These are phyloP conservation scores for Eleutherodactylus coqui DNA, from an alignment of 2,797 vertebrate species.

Conservation along the genomic window DNA sequence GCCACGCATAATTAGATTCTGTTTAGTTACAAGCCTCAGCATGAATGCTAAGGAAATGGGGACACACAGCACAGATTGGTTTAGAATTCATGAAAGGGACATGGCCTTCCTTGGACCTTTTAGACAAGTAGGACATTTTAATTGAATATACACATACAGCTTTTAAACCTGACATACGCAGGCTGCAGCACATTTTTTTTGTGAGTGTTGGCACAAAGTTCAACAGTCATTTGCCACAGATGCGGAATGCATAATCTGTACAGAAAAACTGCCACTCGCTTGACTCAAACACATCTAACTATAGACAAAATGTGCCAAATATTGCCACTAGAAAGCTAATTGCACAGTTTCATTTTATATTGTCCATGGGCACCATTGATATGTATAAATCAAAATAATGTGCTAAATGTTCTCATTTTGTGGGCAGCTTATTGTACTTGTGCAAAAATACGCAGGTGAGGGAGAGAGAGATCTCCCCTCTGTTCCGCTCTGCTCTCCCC, in stretches of 20 bases:
- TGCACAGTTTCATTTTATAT: neutral
- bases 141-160: neutral
- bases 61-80: conserved; percentile 35
- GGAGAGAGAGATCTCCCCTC: too few species aligned
- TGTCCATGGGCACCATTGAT: too few species aligned
- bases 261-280: neutral
- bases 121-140: conserved; percentile 25
- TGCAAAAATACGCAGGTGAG: too few species aligned
- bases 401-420: too few species aligned
- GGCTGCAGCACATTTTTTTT: conserved; percentile 8
- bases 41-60: conserved; percentile 57
- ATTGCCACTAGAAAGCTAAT: neutral
- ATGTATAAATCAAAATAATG: too few species aligned
- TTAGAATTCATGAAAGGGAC: conserved; percentile 34
- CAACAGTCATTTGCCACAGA: neutral
- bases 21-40: conserved; percentile 60
- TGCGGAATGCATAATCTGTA: neutral
- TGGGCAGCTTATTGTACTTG: too few species aligned
- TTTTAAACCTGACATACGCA: conserved; percentile 3
- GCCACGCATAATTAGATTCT: conserved; percentile 59
- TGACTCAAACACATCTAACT: neutral
- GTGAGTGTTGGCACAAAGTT: conserved; percentile 3
- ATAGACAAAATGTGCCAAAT: neutral
- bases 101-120: conserved; percentile 14
- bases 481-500: too few species aligned